Base-by-base conservation (phyloP, 2,888 invertebrate species). In the Eucera pruinosa region DNA sequence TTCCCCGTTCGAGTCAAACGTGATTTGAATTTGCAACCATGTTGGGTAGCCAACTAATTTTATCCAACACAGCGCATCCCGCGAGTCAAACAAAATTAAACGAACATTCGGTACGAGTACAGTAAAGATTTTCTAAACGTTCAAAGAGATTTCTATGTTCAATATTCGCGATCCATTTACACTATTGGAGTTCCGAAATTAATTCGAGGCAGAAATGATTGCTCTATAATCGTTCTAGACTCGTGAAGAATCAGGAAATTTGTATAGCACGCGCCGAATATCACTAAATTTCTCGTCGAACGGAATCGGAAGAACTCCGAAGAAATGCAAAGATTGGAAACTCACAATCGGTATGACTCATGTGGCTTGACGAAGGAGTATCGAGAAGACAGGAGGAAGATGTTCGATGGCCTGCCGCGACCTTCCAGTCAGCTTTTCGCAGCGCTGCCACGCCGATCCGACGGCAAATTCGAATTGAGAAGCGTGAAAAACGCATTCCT, bases 401-500 rank as follows among this genome's bases (percentile, higher is more conserved):
- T 30, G 52, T 50, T 68, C 67, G 60, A 60, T 30, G 57, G 43
- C 69, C 48, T 73, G 27, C 66, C 54, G 43, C 18, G 43, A 54
- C 48, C 41, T 33, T 23, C 5, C 18, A 39, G 70, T 30, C 66
- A 57, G 20, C 62, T 48, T 60, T 54, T 43, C 30, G 41, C 52
- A 13, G 43, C 27, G 27, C 41, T 25, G 58, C 66, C 72, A 48
- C 68, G 18, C 75, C 80, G 82, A 82, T 77, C 69, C 36, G 76
- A 50, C 76, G 50, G 83, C 70, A 81, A 83, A 86, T 86, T 83
- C 85, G 86, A 86, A 87, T 87, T 89, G 89, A 89, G 86, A 87
- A 87, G 88, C 89, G 89, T 89, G 89, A 89, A 89, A 88, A 89
- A 86, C 76, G 86, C 88, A 89, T 89, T 87, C 88, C 87, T 64